Conservation (phyloP, 2,797 vertebrate species). For the Glossophaga mutica region DNA sequence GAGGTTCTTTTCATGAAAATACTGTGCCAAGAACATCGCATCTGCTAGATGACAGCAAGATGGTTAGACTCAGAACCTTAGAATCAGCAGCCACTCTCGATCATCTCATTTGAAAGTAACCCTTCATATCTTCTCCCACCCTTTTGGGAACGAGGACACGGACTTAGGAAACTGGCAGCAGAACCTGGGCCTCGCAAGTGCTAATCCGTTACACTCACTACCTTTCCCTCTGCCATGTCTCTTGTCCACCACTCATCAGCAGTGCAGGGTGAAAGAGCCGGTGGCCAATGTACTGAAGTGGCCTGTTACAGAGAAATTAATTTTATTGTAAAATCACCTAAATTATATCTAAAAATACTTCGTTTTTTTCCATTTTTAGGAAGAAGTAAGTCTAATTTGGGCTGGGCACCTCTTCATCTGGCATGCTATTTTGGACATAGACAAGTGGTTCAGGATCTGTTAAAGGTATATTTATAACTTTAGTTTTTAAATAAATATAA, state of each 20-base stretch:
- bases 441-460: slow-evolving; percentile 88
- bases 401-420: slow-evolving; percentile 94
- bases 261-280: background rate
- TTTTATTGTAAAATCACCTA: background rate
- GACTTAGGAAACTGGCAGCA: background rate
- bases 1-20: background rate
- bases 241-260: background rate
- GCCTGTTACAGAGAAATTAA: background rate
- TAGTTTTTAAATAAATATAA: slow-evolving; percentile 18
- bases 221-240: background rate
- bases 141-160: background rate
- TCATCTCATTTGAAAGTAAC: background rate
- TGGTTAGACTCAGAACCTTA: background rate
- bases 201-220: rapidly evolving
- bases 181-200: background rate
- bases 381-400: slow-evolving; percentile 84
- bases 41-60: background rate
- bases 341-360: background rate
- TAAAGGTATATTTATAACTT: slow-evolving; percentile 86
- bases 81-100: background rate
- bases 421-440: slow-evolving; percentile 91
- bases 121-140: background rate
- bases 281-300: background rate
- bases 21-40: background rate
- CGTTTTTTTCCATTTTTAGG: slow-evolving; percentile 80